Conservation (phyloP, 2,113 vertebrate genomes). For the Origma solitaria region DNA sequence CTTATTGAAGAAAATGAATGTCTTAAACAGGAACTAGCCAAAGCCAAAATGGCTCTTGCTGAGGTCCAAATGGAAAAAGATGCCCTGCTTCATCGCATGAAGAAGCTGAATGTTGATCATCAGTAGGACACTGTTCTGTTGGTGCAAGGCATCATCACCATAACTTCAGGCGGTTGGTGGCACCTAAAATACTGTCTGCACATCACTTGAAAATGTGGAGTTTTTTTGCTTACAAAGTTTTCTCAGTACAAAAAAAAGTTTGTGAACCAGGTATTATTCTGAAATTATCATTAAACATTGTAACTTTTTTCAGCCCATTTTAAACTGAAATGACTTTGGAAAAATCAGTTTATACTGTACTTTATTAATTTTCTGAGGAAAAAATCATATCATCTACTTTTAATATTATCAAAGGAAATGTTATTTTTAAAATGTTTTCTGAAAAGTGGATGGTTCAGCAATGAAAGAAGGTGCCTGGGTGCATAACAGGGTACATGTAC, state of each 20-base stretch:
- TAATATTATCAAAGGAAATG: constrained; percentile 42
- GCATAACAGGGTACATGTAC: background rate
- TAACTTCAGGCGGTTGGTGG: background rate
- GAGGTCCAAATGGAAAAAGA: constrained; percentile 94
- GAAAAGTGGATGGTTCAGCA: background rate
- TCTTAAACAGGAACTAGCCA: constrained; percentile 90
- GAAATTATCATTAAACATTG: background rate
- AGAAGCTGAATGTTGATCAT: constrained; percentile 72
- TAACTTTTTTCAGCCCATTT: constrained; percentile 29
- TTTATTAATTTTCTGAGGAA: constrained; percentile 47
- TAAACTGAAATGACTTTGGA: constrained; percentile 33
- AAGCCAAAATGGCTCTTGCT: constrained; percentile 91
- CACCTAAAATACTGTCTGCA: background rate
- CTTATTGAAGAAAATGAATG: constrained; percentile 94
- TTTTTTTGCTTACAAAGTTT: background rate
- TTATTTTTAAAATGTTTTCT: constrained; percentile 34
- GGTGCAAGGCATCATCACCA: background rate
- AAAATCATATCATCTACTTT: constrained; percentile 35
- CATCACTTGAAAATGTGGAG: background rate
- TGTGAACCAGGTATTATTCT: constrained; percentile 20
- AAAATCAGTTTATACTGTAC: constrained; percentile 39
- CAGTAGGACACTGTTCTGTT: constrained; percentile 16
- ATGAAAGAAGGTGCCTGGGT: background rate
- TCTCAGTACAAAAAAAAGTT: constrained; percentile 28
- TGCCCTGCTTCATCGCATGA: constrained; percentile 84